Conservation (phyloP, 2,113 vertebrate genomes). For the Phylloscopus whistleri region DNA sequence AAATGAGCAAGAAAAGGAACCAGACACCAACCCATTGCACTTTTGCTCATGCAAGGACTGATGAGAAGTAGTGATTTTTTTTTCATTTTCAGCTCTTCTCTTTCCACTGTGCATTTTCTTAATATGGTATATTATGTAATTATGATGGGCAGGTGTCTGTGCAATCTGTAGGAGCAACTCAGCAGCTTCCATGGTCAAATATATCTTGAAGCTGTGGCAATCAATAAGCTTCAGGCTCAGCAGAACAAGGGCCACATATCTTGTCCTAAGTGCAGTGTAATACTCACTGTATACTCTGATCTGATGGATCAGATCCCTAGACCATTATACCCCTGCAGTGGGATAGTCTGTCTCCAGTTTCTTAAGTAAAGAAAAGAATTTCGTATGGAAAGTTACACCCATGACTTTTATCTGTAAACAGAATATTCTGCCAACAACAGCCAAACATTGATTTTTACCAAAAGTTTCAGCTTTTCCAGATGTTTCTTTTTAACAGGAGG, state of each 20-base stretch:
- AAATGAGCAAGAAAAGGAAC: not conserved
- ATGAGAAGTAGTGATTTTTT: not conserved
- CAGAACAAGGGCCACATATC: not conserved
- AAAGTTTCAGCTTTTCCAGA: not conserved
- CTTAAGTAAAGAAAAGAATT: not conserved
- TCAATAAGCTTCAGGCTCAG: not conserved
- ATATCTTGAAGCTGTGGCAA: not conserved
- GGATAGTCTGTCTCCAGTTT: not conserved
- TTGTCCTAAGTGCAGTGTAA: rapidly evolving
- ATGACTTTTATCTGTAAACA: slow-evolving; percentile 17
- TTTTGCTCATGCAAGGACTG: not conserved
- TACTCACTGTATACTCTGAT: not conserved
- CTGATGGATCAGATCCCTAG: not conserved
- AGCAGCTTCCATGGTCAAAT: not conserved
- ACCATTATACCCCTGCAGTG: not conserved
- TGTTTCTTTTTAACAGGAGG: not conserved
- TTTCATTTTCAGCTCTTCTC: not conserved
- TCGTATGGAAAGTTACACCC: not conserved
- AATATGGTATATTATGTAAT: not conserved
- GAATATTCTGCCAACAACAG: not conserved
- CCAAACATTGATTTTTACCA: not conserved
- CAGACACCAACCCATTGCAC: not conserved
- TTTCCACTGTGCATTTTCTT: not conserved
- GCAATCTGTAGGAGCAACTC: not conserved
- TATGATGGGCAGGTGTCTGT: not conserved